Conservation (phyloP, 2,888 invertebrate species). For the Tetheella fluctuosa region DNA sequence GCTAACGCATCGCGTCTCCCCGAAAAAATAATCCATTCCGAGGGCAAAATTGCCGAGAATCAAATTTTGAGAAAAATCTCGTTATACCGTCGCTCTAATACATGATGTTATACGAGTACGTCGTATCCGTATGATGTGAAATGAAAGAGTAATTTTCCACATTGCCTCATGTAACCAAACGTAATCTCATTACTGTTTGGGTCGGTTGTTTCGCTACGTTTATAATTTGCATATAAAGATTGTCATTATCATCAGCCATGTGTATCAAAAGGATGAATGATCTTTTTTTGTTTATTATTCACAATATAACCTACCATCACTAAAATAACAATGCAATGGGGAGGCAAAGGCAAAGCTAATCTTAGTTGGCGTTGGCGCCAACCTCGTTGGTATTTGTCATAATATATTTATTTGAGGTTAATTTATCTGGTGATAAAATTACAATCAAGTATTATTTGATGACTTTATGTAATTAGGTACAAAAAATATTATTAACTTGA, state of each 20-base stretch:
- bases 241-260: background rate
- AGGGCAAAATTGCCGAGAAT: constrained; percentile 67
- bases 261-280: background rate
- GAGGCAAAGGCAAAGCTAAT: too few species aligned
- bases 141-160: constrained; percentile 53
- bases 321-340: background rate
- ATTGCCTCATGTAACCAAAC: constrained; percentile 41
- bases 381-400: too few species aligned
- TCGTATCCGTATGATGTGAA: constrained; percentile 50
- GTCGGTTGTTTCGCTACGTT: constrained; percentile 7
- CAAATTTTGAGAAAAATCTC: constrained; percentile 74
- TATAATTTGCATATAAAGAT: constrained; percentile 12
- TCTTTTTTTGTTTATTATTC: background rate
- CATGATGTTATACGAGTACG: constrained; percentile 30
- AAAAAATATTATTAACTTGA: too few species aligned
- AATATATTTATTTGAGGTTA: too few species aligned
- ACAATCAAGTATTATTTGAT: too few species aligned
- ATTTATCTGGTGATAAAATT: too few species aligned
- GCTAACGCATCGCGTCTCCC: constrained; percentile 49
- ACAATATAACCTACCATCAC: background rate
- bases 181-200: constrained; percentile 37
- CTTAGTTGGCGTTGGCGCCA: too few species aligned
- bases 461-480: too few species aligned
- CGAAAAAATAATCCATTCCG: constrained; percentile 63
- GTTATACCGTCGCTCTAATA: constrained; percentile 62